Base-by-base conservation (phyloP, 1,140 invertebrate genomes). In the Platyura marginata region DNA sequence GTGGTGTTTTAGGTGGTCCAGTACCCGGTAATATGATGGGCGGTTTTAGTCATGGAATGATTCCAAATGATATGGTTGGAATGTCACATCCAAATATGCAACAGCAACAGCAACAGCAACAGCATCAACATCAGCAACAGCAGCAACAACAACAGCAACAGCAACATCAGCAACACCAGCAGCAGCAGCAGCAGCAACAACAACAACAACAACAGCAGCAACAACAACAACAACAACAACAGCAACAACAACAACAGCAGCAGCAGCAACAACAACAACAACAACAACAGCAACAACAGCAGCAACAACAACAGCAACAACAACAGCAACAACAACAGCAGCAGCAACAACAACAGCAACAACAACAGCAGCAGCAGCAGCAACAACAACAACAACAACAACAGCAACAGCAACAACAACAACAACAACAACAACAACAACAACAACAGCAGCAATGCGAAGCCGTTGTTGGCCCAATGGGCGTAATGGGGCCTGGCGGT, bases 31-130 rank as follows among this genome's bases (percentile, higher is more conserved):
- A 55, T 13, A 65, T 64, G 20, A 65, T 59, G 9, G 58, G 64
- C 2, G 67, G 60, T 32, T 63, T 61, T 10, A 68, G 71, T 15
- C 63, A 65, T 21, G 64, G 70, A 3, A 64, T 40, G 48, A 53
- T 40, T 8, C 39, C 18, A 40, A 22, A 11, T 40, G 40, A 40
- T 35, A 47, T 16, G 10, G 23, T 29, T 20, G 49, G 46, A 15
- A 43, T 13, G 32, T 36, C 15, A 20, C 40, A 41, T 65, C 4
- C 65, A 70, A 6, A 36, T 9, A 5, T 5, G 15, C 34, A 36
- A n/a, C 34, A 36, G 15, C 51, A 53, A 20, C 51, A 52, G 23
- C 51, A 51, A 29, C 49, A 47, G 18, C 49, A 52, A 40, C 50
- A 49, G n/a, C 51, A 52, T n/a, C 50, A 49, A 23, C 53, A 55